These are phyloP conservation scores for Centropristis striata DNA, from an alignment of 2,113 vertebrate species.

Conservation along the genomic window DNA sequence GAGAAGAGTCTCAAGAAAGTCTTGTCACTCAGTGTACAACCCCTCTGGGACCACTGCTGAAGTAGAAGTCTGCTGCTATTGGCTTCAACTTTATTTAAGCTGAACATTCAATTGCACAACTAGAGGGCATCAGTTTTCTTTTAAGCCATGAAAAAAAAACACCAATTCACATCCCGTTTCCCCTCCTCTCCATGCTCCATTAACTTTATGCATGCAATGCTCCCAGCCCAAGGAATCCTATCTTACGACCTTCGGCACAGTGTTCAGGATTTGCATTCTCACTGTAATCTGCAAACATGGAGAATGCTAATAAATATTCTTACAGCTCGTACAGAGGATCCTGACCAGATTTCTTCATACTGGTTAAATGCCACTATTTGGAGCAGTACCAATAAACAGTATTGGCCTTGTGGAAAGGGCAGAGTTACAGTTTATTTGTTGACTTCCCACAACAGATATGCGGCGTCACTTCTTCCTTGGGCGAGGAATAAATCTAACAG, in stretches of 20 bases:
- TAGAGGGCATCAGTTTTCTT: slow-evolving; percentile 43
- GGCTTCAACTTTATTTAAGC: slow-evolving; percentile 47
- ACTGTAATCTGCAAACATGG: slow-evolving; percentile 47
- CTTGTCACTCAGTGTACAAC: slow-evolving; percentile 6
- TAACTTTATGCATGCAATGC: slow-evolving; percentile 50
- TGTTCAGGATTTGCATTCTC: slow-evolving; percentile 41
- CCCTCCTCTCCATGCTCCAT: slow-evolving; percentile 32
- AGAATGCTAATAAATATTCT: slow-evolving; percentile 50
- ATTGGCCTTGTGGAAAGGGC: slow-evolving; percentile 52
- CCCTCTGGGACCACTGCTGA: slow-evolving; percentile 17
- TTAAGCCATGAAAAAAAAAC: slow-evolving; percentile 48
- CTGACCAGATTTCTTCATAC: slow-evolving; percentile 22
- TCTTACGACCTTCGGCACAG: slow-evolving; percentile 26
- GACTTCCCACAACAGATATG: slow-evolving; percentile 48
- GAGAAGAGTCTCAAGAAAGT: slow-evolving; percentile 10
- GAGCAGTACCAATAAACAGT: slow-evolving; percentile 40
- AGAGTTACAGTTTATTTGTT: slow-evolving; percentile 64
- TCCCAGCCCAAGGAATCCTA: slow-evolving; percentile 40
- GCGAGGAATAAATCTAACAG: slow-evolving; percentile 58
- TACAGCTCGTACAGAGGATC: neutral
- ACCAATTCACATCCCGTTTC: slow-evolving; percentile 26
- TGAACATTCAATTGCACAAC: slow-evolving; percentile 32
- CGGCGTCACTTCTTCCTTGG: slow-evolving; percentile 35
- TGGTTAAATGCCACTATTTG: slow-evolving; percentile 31
- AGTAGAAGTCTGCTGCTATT: slow-evolving; percentile 9